phyloP scores from a whole-genome alignment of 1,140 invertebrate species.

The Dysdera silvatica region DNA sequence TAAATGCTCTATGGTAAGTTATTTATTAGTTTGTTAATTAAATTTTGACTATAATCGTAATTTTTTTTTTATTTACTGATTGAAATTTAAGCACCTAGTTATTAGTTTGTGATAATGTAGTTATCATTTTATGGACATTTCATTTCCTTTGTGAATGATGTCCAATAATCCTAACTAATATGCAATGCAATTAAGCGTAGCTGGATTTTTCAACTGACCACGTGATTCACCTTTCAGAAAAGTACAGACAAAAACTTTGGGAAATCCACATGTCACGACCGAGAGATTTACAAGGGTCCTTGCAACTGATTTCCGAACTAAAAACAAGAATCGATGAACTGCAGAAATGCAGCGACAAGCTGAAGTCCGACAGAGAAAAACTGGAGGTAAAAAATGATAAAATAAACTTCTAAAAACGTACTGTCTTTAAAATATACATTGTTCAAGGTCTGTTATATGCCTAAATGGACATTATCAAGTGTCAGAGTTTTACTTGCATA shows the following conservation, averaged over 20 bases:
- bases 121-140: too few relatives aligned
- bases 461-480: not conserved
- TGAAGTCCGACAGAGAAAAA: constrained; percentile 42
- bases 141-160: not conserved
- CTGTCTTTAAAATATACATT: too few relatives aligned
- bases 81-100: too few relatives aligned
- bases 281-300: constrained; percentile 23
- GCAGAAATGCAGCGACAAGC: constrained; percentile 42
- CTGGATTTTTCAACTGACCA: too few relatives aligned
- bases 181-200: not conserved
- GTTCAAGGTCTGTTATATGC: not conserved
- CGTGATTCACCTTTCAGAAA: constrained; percentile 35
- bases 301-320: constrained; percentile 35
- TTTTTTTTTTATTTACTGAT: too few relatives aligned
- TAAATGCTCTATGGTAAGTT: too few relatives aligned
- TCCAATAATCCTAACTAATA: too few relatives aligned
- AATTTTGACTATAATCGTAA: too few relatives aligned
- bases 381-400: constrained; percentile 41
- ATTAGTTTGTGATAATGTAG: too few relatives aligned
- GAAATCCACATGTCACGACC: constrained; percentile 30
- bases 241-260: constrained; percentile 33
- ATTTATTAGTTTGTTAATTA: too few relatives aligned
- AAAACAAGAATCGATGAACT: constrained; percentile 42
- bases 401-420: too few relatives aligned
- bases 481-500: not conserved